Conservation (phyloP, 1,140 invertebrate genomes). For the Drosophila carrolli region DNA sequence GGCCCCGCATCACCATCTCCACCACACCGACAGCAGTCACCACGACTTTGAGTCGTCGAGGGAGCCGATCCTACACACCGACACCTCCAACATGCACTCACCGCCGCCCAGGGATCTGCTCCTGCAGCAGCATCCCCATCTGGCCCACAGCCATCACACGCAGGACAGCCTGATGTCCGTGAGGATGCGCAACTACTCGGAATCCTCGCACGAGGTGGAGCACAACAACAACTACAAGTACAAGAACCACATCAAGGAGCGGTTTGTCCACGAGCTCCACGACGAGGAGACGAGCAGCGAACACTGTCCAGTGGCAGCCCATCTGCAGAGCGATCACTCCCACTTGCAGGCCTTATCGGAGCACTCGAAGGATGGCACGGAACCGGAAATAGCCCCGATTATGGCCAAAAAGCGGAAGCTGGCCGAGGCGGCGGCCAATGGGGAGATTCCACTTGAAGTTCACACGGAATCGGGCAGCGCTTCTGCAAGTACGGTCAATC, state of each 20-base stretch:
- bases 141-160: conserved; percentile 68
- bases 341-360: conserved; percentile 77
- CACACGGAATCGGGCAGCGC: conserved; percentile 45
- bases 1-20: conserved; percentile 71
- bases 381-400: conserved; percentile 78
- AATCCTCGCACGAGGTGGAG: conserved; percentile 85
- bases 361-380: conserved; percentile 81
- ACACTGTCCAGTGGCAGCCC: conserved; percentile 56
- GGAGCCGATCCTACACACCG: conserved; percentile 75
- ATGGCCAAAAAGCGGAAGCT: conserved; percentile 81
- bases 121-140: conserved; percentile 61
- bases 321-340: conserved; percentile 77
- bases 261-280: conserved; percentile 87
- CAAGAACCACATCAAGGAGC: conserved; percentile 96
- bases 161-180: conserved; percentile 63
- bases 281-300: conserved; percentile 82
- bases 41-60: conserved; percentile 82
- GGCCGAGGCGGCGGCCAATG: conserved; percentile 71
- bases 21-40: conserved; percentile 79
- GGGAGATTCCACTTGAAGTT: conserved; percentile 47
- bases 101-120: conserved; percentile 74
- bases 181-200: conserved; percentile 82
- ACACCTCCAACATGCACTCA: conserved; percentile 83
- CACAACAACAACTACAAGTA: conserved; percentile 93
- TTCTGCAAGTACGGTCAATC: conserved; percentile 12